phyloP scores from a whole-genome alignment of 2,797 vertebrate species.

The Muscicapa striata region DNA sequence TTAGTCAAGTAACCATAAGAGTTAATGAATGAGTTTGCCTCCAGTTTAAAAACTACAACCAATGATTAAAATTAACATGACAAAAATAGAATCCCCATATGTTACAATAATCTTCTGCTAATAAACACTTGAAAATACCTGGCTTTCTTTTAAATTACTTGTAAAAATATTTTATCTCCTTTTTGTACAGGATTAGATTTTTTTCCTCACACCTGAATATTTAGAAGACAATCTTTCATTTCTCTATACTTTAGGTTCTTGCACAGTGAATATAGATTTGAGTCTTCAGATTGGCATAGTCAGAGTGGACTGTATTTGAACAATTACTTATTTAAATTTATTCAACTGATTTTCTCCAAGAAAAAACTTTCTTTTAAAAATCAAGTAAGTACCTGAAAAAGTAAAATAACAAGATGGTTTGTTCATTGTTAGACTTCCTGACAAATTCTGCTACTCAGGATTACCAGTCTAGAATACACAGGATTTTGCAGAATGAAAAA shows the following conservation, averaged over 20 bases:
- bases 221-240: not conserved
- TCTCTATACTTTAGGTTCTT: not conserved
- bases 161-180: not conserved
- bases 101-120: not conserved
- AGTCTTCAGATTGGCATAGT: not conserved
- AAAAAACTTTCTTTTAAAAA: not conserved
- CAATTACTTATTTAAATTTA: not conserved
- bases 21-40: not conserved
- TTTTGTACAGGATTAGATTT: not conserved
- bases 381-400: not conserved
- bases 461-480: fast-evolving
- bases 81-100: not conserved
- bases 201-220: not conserved
- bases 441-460: not conserved
- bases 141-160: not conserved
- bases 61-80: not conserved
- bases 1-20: not conserved
- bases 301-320: not conserved
- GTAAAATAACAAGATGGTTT: not conserved
- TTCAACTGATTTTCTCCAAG: not conserved
- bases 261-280: not conserved
- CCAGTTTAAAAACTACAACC: not conserved
- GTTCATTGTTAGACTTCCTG: not conserved
- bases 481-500: not conserved
- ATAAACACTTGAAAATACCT: not conserved